Evolutionary conservation across 1,140 invertebrate species (phyloP).

Genomic region (Scaptomyza pallida): DNA sequence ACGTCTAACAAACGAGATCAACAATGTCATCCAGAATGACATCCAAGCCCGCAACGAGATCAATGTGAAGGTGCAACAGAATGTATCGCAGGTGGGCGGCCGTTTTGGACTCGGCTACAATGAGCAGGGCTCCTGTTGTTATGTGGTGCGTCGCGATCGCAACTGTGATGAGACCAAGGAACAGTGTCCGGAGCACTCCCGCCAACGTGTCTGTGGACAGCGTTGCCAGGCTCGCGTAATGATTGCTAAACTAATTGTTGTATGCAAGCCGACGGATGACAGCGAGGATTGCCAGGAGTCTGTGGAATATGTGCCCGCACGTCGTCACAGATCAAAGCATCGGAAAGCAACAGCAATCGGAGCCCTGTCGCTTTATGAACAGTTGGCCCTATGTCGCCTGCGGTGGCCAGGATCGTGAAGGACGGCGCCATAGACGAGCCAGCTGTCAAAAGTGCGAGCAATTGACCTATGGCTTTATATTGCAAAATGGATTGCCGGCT

Average conservation of each 20-base stretch:
- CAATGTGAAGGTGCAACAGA: slow-evolving; percentile 63
- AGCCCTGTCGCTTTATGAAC: slow-evolving; percentile 40
- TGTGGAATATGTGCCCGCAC: slow-evolving; percentile 59
- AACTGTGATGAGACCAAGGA: slow-evolving; percentile 41
- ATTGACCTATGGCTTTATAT: slow-evolving; percentile 47
- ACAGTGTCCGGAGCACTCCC: slow-evolving; percentile 43
- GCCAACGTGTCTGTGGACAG: slow-evolving; percentile 61
- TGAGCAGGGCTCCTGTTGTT: slow-evolving; percentile 69
- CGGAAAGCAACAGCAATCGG: not conserved
- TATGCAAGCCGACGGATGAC: slow-evolving; percentile 42
- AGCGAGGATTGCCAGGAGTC: slow-evolving; percentile 50
- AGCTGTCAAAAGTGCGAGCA: slow-evolving; percentile 47
- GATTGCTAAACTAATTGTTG: slow-evolving; percentile 57
- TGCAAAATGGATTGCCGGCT: slow-evolving; percentile 50
- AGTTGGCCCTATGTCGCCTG: slow-evolving; percentile 55
- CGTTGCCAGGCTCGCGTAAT: slow-evolving; percentile 67
- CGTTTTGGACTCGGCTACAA: slow-evolving; percentile 70
- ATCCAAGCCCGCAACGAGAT: slow-evolving; percentile 56
- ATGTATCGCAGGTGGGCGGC: slow-evolving; percentile 68
- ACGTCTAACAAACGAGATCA: slow-evolving; percentile 69
- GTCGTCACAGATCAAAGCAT: slow-evolving; percentile 19
- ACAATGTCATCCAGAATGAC: slow-evolving; percentile 67
- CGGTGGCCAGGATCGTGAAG: not conserved
- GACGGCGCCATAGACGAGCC: slow-evolving; percentile 19
- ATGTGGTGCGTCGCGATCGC: slow-evolving; percentile 47